Evolutionary conservation across 2,113 vertebrate species (phyloP), one percentile per base, ranked within the genome.

Genomic region (Tragelaphus buxtoni): DNA sequence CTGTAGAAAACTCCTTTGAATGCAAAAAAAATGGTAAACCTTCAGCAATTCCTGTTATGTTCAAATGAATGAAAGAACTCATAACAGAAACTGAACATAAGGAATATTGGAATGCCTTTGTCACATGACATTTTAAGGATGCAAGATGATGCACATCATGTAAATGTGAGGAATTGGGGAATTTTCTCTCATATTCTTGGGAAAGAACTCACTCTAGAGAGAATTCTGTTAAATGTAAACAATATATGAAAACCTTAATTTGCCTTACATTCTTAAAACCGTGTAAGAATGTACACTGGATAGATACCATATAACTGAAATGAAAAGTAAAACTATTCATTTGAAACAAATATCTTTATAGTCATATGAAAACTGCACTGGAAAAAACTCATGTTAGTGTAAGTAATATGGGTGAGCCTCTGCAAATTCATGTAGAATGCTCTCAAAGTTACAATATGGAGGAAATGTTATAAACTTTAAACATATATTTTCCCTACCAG

Each of bases 301-400:
- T 84, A 53, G 30, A 69, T 51, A 58, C 2, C 85, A 2, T 79
- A 26, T 77, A 63, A 63, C 60, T 32, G 30, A 86, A n/a, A 7
- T 79, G 17, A 94, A 47, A 85, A 96, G 24, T 61, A 80, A 88
- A 88, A 20, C 55, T 58, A 65, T 97, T 95, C 45, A 90, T 16
- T 84, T 93, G 83, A 79, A 80, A 53, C 42, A 91, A 32, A 55
- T 63, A 77, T 32, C 91, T 77, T 49, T 26, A 30, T 77, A 82
- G 74, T 56, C 4, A 14, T 81, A 11, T 87, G 55, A 91, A 81
- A 91, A 87, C 14, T 82, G 8, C 26, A 42, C 20, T 24, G 32
- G 83, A 32, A 80, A 72, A 42, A 82, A 91, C 30, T 47, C 16
- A 28, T 85, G 49, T 76, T 58, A 42, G 28, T 81, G 13, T 69